Conservation (phyloP, 2,797 vertebrate genomes). For the Ceryle rudis region DNA sequence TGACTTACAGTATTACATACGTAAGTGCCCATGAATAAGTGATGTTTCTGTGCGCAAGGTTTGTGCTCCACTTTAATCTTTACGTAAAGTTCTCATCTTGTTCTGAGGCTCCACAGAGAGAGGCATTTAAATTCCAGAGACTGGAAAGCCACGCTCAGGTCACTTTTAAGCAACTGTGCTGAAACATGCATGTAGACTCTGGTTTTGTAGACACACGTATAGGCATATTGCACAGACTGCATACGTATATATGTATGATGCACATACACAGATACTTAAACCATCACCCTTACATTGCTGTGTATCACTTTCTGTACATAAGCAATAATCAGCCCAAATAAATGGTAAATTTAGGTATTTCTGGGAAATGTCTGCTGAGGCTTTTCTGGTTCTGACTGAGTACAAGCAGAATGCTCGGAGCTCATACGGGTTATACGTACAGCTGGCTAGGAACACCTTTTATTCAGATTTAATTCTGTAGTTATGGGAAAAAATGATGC, state of each 20-base stretch:
- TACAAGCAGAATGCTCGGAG: neutral
- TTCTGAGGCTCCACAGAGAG: neutral
- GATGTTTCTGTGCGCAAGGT: neutral
- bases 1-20: neutral
- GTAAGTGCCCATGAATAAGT: slow-evolving; percentile 13
- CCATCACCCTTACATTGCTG: accelerated
- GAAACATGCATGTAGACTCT: neutral
- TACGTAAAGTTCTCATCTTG: neutral
- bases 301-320: neutral
- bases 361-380: neutral
- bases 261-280: neutral
- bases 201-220: neutral
- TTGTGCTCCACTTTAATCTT: slow-evolving; percentile 3
- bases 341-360: neutral
- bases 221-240: neutral
- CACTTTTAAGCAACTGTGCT: neutral
- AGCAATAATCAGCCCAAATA: neutral
- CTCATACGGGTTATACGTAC: neutral
- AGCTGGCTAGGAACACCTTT: neutral
- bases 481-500: neutral
- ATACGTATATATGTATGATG: neutral
- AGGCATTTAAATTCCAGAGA: slow-evolving; percentile 1
- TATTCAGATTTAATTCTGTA: neutral
- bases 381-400: neutral
- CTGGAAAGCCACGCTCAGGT: neutral